Evolutionary conservation across 2,888 invertebrate species (phyloP).

Genomic region (Dasysyrphus tricinctus): DNA sequence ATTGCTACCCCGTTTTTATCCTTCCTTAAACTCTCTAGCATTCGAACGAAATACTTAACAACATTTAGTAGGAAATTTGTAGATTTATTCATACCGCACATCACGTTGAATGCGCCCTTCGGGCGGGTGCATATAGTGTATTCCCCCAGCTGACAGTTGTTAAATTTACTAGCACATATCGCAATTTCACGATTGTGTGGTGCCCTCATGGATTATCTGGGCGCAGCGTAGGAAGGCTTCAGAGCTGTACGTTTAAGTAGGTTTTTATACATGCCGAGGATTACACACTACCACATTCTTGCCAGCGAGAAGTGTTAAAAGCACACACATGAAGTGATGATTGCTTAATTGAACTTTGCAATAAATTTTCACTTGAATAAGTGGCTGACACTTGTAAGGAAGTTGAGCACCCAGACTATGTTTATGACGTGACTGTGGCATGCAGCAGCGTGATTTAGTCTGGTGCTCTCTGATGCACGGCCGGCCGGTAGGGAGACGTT

Average conservation of each 20-base stretch:
- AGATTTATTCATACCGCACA: slow-evolving; percentile 74
- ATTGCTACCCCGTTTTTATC: slow-evolving; percentile 59
- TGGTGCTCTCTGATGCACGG: not conserved
- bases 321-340: slow-evolving; percentile 76
- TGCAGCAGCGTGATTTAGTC: slow-evolving; percentile 28
- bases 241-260: not conserved
- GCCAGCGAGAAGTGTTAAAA: slow-evolving; percentile 61
- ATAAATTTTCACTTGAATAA: slow-evolving; percentile 76
- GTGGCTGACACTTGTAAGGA: slow-evolving; percentile 63
- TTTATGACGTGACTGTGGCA: slow-evolving; percentile 59
- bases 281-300: slow-evolving; percentile 38
- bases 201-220: slow-evolving; percentile 24
- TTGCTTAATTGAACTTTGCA: slow-evolving; percentile 78
- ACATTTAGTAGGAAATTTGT: slow-evolving; percentile 68
- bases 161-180: slow-evolving; percentile 45
- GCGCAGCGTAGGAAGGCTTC: not conserved
- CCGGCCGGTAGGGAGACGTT: too few relatives aligned
- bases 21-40: slow-evolving; percentile 13
- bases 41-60: slow-evolving; percentile 65
- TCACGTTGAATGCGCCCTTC: slow-evolving; percentile 63
- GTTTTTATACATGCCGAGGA: slow-evolving; percentile 34
- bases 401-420: slow-evolving; percentile 57
- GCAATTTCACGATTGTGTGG: slow-evolving; percentile 21
- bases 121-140: not conserved
- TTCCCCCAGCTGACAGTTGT: slow-evolving; percentile 57